A percentile compares a stretch with the other conserved stretches of the same genome.
Conservation (phyloP, 2,888 invertebrate genomes). For the Cactoblastis cactorum region DNA sequence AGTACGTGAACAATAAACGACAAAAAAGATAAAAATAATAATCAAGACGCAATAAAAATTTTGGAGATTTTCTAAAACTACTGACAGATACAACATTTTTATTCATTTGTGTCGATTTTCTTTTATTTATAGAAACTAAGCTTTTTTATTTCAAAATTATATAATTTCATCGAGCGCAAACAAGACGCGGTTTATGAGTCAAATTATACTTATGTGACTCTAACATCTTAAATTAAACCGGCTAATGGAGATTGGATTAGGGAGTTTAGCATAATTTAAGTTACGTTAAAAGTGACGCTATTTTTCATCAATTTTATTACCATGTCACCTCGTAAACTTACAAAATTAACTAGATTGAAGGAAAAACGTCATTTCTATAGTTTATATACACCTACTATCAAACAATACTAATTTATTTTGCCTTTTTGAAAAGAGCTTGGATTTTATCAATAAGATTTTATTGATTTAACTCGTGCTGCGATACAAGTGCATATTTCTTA, state of each 20-base stretch:
- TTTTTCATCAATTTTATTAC: constrained; percentile 55
- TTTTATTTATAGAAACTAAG: constrained; percentile 56
- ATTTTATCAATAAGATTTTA: not conserved
- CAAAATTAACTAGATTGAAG: constrained; percentile 23
- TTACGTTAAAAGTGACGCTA: constrained; percentile 44
- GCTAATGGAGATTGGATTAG: constrained; percentile 43
- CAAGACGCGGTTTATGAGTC: constrained; percentile 56
- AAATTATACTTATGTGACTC: constrained; percentile 44
- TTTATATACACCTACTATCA: too few species aligned
- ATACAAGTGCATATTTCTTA: not conserved
- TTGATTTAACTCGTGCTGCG: not conserved
- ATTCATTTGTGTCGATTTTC: too few species aligned
- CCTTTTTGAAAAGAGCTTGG: not conserved
- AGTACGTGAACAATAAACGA: too few species aligned
- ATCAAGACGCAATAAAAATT: too few species aligned
- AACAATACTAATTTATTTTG: not conserved
- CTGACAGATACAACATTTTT: too few species aligned
- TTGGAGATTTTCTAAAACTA: too few species aligned
- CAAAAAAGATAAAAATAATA: too few species aligned
- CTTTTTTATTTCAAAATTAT: constrained; percentile 61
- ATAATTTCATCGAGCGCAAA: constrained; percentile 73
- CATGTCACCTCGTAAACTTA: constrained; percentile 37
- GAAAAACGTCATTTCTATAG: not conserved
- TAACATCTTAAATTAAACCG: constrained; percentile 48
- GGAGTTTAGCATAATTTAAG: constrained; percentile 52